phyloP scores from a whole-genome alignment of 2,888 invertebrate species.

The Lottia gigantea region DNA sequence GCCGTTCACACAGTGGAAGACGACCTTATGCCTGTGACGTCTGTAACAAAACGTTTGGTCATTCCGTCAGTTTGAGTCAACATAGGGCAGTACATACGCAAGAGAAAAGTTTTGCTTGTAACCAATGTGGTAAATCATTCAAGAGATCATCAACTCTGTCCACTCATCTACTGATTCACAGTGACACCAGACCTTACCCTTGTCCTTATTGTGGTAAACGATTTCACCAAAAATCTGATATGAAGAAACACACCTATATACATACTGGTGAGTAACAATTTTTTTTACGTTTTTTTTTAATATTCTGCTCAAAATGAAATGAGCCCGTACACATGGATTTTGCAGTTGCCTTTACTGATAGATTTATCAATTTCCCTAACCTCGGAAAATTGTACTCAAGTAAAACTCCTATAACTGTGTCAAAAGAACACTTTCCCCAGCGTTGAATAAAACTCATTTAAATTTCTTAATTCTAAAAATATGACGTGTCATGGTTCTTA shows the following conservation, averaged over 20 bases:
- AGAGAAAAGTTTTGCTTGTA: slow-evolving; percentile 77
- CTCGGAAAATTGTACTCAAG: no score
- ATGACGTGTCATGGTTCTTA: no score
- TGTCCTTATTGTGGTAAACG: slow-evolving; percentile 97
- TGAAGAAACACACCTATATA: slow-evolving; percentile 99
- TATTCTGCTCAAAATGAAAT: no score
- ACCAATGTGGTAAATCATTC: slow-evolving; percentile 96
- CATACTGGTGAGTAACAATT: slow-evolving; percentile 78
- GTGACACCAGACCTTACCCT: slow-evolving; percentile 95
- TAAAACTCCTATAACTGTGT: no score
- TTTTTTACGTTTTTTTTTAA: neutral
- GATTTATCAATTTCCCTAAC: no score
- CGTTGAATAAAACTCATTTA: no score
- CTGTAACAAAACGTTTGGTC: slow-evolving; percentile 98
- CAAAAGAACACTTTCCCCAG: no score
- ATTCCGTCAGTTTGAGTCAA: slow-evolving; percentile 90
- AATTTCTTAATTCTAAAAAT: no score
- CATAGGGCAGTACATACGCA: slow-evolving; percentile 79
- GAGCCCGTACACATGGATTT: no score
- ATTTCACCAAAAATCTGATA: slow-evolving; percentile 98
- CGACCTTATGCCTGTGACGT: slow-evolving; percentile 95
- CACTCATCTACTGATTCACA: slow-evolving; percentile 95
- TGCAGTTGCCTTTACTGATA: no score
- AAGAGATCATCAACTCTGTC: slow-evolving; percentile 94
- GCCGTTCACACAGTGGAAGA: slow-evolving; percentile 89